These are phyloP conservation scores for Pogonomyrmex barbatus DNA, from an alignment of 1,140 invertebrate genomes.

Conservation along the genomic window DNA sequence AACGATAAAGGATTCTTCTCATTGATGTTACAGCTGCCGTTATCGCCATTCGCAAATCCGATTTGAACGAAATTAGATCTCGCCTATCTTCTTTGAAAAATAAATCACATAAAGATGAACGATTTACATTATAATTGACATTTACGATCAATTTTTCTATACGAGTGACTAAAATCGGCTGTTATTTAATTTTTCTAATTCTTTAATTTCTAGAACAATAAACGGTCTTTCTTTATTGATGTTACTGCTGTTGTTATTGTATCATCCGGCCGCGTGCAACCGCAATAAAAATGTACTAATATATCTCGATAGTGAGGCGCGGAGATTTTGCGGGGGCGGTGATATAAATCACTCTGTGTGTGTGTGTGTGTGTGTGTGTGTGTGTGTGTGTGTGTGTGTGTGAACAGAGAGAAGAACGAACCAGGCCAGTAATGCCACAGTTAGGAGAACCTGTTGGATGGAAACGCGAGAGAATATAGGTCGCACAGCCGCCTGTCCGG, in stretches of 20 bases:
- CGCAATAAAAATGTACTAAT: slow-evolving; percentile 24
- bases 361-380: no score
- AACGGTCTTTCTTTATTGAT: neutral
- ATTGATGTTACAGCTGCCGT: neutral
- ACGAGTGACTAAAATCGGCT: neutral
- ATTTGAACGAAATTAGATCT: slow-evolving; percentile 4
- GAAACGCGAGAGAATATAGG: slow-evolving; percentile 44
- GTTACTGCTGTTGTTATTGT: neutral
- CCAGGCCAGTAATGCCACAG: neutral
- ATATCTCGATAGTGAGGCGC: neutral
- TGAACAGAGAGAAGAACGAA: no score
- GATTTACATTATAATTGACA: neutral
- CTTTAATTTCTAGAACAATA: neutral
- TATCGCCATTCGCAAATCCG: neutral
- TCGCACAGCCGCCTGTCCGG: slow-evolving; percentile 2
- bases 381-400: no score
- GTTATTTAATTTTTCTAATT: neutral
- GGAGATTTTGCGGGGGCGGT: neutral
- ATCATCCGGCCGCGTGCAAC: neutral
- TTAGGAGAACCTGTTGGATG: slow-evolving; percentile 60
- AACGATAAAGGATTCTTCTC: neutral
- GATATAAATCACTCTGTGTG: neutral
- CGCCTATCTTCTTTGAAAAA: neutral
- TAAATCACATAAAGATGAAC: neutral
- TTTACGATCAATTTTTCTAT: neutral